phyloP scores from a whole-genome alignment of 1,140 invertebrate species.

The Galendromus occidentalis region DNA sequence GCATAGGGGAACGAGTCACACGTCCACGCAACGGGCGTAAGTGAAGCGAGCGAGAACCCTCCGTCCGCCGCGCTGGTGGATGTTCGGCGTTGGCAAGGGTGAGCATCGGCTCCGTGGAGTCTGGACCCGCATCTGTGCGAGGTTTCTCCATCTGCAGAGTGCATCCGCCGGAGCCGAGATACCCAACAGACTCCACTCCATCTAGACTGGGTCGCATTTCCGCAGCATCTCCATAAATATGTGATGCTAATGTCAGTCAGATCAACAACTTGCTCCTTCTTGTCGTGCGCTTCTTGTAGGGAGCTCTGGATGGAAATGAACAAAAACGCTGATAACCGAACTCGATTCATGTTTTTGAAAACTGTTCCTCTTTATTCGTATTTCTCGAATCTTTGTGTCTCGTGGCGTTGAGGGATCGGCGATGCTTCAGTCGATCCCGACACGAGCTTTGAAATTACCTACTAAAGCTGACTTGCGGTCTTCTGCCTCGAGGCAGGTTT shows the following conservation, averaged over 20 bases:
- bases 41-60: too few species aligned
- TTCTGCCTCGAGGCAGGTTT: too few species aligned
- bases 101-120: too few species aligned
- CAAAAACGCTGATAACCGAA: neutral
- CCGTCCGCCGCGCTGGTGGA: too few species aligned
- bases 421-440: neutral
- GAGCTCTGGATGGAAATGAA: neutral
- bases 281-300: neutral
- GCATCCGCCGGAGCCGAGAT: too few species aligned
- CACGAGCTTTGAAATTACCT: neutral
- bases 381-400: neutral
- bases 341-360: neutral
- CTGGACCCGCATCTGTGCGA: too few species aligned
- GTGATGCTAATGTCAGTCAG: slow-evolving; percentile 11
- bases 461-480: neutral
- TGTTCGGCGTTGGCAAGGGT: too few species aligned
- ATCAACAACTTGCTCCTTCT: slow-evolving; percentile 4
- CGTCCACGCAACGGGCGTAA: too few species aligned
- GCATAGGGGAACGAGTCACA: too few species aligned
- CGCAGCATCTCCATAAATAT: neutral
- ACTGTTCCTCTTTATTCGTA: neutral
- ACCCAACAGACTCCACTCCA: too few species aligned
- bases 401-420: neutral
- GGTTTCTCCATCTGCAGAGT: too few species aligned
- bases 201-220: too few species aligned